Conservation (phyloP, 2,113 vertebrate species). For the Taxidea taxus region DNA sequence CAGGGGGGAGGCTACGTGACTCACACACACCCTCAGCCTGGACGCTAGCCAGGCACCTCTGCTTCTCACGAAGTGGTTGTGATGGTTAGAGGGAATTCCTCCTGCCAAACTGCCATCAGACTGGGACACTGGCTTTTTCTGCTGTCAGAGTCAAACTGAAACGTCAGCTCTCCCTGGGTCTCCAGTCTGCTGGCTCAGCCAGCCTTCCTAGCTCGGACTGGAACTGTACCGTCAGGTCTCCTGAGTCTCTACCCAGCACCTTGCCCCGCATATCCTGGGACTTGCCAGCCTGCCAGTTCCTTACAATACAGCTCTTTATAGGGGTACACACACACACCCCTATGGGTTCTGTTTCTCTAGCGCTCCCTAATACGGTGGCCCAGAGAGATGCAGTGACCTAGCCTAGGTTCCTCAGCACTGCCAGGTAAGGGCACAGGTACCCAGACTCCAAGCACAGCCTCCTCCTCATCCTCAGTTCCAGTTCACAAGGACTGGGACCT, state of each 20-base stretch:
- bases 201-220: neutral
- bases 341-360: neutral
- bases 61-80: neutral
- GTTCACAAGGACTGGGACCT: neutral
- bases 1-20: too few relatives aligned
- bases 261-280: neutral
- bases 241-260: neutral
- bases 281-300: neutral
- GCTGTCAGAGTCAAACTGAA: neutral
- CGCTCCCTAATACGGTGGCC: neutral
- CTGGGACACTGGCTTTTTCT: neutral
- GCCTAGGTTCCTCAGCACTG: neutral
- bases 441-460: neutral
- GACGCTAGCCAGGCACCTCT: neutral
- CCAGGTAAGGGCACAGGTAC: neutral
- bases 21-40: neutral
- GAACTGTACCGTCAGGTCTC: neutral
- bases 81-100: neutral
- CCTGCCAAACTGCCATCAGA: neutral
- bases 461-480: neutral
- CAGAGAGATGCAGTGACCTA: neutral
- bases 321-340: too few relatives aligned
- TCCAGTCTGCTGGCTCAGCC: neutral
- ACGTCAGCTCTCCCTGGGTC: neutral
- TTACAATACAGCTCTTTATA: neutral